Evolutionary conservation across 2,113 vertebrate genomes (phyloP), one percentile per base, ranked within the genome.

Genomic region (Euleptes europaea): DNA sequence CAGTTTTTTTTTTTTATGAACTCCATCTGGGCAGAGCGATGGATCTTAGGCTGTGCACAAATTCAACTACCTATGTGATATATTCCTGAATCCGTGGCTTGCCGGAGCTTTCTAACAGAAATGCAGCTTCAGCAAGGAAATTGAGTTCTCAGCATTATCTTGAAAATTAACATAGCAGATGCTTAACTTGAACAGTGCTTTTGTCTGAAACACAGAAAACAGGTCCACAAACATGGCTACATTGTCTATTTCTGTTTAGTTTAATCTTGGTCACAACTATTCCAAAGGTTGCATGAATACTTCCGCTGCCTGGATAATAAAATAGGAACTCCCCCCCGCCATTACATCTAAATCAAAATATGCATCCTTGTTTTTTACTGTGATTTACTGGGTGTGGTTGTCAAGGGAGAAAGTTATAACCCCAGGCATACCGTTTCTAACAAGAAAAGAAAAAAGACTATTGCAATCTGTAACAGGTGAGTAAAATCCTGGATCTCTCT

Each of bases 161-260:
- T 88, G 84, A 90, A 92, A 94, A 94, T 93, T 93, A 94, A 88
- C 87, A 86, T 71, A 93, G n/a, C 92, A 93, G 91, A 92, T 94
- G 91, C 71, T 74, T 69, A 26, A 60, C 67, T 91, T 38, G 17
- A 91, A 87, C 1, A 86, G 1, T 4, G 47, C 70, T 83, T 93
- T 51, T 89, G 69, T 84, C 80, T 77, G 69, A 85, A 90, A 91
- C 83, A 80, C 75, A 86, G 7, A 88, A 73, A 71, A 82, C 83
- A 72, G 66, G 79, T 15, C 70, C 89, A 70, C n/a, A 90, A 79
- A 71, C 40, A 87, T 63, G 78, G 71, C 70, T 72, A 67, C 33
- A 35, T 17, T 80, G 88, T 81, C 78, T 73, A 13, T 5, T 4
- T 0, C n/a, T 69, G 83, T 63, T 66, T 26, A 88, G 0, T 78